Evolutionary conservation across 1,140 invertebrate species (phyloP).

Genomic region (Drosophila parvula): DNA sequence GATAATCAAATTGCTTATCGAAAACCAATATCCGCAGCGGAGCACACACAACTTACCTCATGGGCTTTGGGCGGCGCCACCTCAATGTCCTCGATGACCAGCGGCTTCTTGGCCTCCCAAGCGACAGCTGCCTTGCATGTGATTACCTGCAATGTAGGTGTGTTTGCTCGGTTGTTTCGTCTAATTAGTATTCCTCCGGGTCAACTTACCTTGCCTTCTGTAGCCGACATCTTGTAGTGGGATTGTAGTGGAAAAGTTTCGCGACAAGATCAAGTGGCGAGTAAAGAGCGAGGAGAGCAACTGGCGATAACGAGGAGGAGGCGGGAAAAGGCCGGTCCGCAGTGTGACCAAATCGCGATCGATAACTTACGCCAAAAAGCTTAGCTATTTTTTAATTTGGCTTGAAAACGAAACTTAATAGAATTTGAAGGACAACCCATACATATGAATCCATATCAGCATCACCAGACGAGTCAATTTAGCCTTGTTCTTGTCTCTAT

Average conservation of each 20-base stretch:
- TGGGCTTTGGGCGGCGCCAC: conserved; percentile 97
- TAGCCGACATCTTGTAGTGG: conserved; percentile 69
- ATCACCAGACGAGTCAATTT: too few relatives aligned
- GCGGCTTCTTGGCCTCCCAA: conserved; percentile 94
- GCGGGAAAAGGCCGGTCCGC: conserved; percentile 23
- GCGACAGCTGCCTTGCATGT: conserved; percentile 96
- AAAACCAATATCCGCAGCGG: conserved; percentile 3
- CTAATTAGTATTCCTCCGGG: conserved; percentile 21
- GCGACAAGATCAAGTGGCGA: conserved; percentile 26
- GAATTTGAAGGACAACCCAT: too few relatives aligned
- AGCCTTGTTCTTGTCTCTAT: too few relatives aligned
- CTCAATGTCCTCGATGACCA: conserved; percentile 95
- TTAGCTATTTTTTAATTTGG: background rate
- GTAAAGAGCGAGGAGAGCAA: conserved; percentile 6
- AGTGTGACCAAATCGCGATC: conserved; percentile 14
- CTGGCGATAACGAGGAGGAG: conserved; percentile 9
- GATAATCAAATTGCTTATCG: background rate
- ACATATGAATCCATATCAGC: too few relatives aligned
- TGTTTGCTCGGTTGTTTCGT: conserved; percentile 1
- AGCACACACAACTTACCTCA: conserved; percentile 84
- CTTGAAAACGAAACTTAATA: too few relatives aligned
- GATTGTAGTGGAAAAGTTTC: conserved; percentile 30
- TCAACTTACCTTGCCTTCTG: conserved; percentile 70
- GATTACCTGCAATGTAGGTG: conserved; percentile 86
- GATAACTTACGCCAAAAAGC: background rate